phyloP scores from a whole-genome alignment of 2,113 vertebrate genomes.

The Trogon melanurus region DNA sequence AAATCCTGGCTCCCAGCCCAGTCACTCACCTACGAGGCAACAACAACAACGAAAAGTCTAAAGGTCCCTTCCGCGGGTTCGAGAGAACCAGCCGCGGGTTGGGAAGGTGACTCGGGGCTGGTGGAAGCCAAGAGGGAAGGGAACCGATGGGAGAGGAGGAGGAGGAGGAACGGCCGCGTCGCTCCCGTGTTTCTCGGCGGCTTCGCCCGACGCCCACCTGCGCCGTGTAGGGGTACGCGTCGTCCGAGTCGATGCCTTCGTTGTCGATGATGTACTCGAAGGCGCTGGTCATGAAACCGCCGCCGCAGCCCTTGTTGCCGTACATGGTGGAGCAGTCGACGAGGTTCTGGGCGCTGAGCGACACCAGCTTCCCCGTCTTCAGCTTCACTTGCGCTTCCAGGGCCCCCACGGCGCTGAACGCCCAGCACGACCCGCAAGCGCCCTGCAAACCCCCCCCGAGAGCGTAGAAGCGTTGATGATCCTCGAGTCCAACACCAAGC shows the following conservation, averaged over 20 bases:
- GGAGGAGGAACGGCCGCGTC: rapidly evolving
- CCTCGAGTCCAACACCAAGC: too few species aligned
- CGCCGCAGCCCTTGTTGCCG: slow-evolving; percentile 82
- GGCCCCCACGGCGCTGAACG: slow-evolving; percentile 87
- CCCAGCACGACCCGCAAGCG: slow-evolving; percentile 87
- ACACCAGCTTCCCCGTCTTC: slow-evolving; percentile 77
- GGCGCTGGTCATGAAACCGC: slow-evolving; percentile 50
- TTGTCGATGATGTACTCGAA: slow-evolving; percentile 86
- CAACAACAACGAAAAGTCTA: not conserved
- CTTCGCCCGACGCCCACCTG: slow-evolving; percentile 57
- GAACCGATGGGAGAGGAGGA: not conserved
- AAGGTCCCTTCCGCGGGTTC: not conserved
- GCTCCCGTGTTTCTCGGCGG: rapidly evolving
- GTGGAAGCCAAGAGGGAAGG: not conserved
- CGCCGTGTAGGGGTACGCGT: slow-evolving; percentile 84
- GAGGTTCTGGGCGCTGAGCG: slow-evolving; percentile 88
- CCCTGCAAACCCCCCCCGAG: slow-evolving; percentile 64
- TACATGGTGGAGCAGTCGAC: slow-evolving; percentile 85
- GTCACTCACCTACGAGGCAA: not conserved
- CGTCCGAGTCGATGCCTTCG: slow-evolving; percentile 81
- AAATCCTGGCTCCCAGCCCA: not conserved
- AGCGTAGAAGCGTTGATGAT: too few species aligned
- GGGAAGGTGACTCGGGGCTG: not conserved
- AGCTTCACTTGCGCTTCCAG: slow-evolving; percentile 86
- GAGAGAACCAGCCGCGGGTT: not conserved